Conservation (phyloP, 2,888 invertebrate genomes). For the Nyleta sp. region DNA sequence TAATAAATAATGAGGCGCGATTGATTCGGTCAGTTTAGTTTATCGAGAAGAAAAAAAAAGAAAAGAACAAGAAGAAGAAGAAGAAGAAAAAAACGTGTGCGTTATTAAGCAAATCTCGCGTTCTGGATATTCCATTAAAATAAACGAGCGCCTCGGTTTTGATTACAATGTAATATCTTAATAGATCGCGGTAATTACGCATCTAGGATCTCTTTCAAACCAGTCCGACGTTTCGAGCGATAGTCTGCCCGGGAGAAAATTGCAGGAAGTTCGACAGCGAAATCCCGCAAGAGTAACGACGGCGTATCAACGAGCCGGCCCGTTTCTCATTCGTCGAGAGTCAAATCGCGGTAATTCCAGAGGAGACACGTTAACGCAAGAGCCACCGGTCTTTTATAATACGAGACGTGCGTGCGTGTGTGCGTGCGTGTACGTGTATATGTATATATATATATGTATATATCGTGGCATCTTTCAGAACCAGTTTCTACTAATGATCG, state of each 20-base stretch:
- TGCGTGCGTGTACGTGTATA: conserved; percentile 18
- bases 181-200: conserved; percentile 44
- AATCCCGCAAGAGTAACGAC: conserved; percentile 46
- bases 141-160: conserved; percentile 17
- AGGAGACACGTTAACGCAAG: conserved; percentile 58
- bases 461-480: conserved; percentile 46
- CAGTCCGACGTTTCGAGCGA: conserved; percentile 14
- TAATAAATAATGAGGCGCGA: conserved; percentile 7
- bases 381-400: conserved; percentile 65
- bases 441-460: conserved; percentile 18
- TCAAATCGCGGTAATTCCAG: conserved; percentile 58
- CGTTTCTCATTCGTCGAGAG: conserved; percentile 51
- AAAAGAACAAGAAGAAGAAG: neutral
- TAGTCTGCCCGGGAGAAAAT: conserved; percentile 39
- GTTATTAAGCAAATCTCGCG: neutral
- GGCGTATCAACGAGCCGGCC: conserved; percentile 44
- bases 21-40: neutral
- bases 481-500: conserved; percentile 63
- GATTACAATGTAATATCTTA: conserved; percentile 53
- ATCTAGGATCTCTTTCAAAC: conserved; percentile 41
- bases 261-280: conserved; percentile 56
- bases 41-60: neutral
- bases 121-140: conserved; percentile 31
- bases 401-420: neutral
- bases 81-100: neutral